A percentile compares a stretch with the other conserved stretches of the same genome.
Conservation (phyloP, 2,797 vertebrate species). For the Calcarius lapponicus region DNA sequence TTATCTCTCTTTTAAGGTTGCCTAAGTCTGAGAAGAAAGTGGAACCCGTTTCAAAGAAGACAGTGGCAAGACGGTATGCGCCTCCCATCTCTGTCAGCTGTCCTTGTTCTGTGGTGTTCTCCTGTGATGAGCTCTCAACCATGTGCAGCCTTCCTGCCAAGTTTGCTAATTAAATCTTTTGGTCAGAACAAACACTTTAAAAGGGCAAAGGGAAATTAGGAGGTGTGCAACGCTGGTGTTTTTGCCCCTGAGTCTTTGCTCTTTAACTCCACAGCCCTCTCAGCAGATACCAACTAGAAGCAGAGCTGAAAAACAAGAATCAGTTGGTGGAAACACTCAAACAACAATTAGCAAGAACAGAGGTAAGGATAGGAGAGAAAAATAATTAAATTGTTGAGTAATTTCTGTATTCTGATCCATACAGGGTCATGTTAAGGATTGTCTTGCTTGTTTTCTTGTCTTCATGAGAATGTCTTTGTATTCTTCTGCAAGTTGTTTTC, state of each 20-base stretch:
- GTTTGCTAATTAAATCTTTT: not conserved
- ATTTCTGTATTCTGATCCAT: not conserved
- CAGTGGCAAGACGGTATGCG: conserved; percentile 21
- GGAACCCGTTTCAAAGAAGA: not conserved
- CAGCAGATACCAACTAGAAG: conserved; percentile 79
- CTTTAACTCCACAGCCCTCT: conserved; percentile 56
- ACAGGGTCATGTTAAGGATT: not conserved
- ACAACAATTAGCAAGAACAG: conserved; percentile 76
- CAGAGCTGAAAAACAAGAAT: conserved; percentile 84
- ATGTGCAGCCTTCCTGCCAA: not conserved
- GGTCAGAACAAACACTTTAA: not conserved
- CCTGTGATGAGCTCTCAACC: not conserved
- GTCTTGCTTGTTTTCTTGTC: not conserved
- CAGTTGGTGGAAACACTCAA: conserved; percentile 79
- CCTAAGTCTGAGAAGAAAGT: conserved; percentile 40
- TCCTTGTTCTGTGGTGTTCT: not conserved
- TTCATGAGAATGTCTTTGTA: not conserved
- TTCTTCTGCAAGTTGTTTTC: not conserved
- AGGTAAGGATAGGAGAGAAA: conserved; percentile 67
- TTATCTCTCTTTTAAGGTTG: not conserved
- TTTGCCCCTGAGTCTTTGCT: not conserved
- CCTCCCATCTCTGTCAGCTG: not conserved
- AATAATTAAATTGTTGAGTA: not conserved
- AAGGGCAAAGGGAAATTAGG: not conserved
- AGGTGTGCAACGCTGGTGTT: not conserved